These are phyloP conservation scores for Sycobia sp. DNA, from an alignment of 1,140 invertebrate species.

Conservation along the genomic window DNA sequence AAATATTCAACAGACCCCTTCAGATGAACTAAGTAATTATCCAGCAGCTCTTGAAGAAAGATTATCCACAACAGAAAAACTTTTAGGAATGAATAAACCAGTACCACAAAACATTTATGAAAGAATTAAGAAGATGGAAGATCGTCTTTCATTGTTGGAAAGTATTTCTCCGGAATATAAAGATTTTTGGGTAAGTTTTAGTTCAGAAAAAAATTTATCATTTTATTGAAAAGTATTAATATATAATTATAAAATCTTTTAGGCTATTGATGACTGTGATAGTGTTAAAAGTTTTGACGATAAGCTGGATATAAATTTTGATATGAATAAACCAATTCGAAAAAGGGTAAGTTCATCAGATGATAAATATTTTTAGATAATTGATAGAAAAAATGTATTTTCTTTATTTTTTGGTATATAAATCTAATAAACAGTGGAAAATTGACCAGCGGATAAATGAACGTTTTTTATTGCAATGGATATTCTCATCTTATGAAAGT, in stretches of 20 bases:
- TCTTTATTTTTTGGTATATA: neutral
- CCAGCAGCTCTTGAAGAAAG: slow-evolving; percentile 64
- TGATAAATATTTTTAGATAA: too few relatives aligned
- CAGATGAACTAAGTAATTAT: slow-evolving; percentile 44
- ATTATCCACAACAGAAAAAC: slow-evolving; percentile 63
- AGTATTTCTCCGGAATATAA: slow-evolving; percentile 74
- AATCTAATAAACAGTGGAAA: too few relatives aligned
- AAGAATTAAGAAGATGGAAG: slow-evolving; percentile 70
- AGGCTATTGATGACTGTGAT: slow-evolving; percentile 30
- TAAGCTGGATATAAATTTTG: neutral
- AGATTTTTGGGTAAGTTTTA: slow-evolving; percentile 65
- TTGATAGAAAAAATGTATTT: neutral
- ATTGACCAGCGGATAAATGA: too few relatives aligned
- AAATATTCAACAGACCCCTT: slow-evolving; percentile 48
- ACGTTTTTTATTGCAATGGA: too few relatives aligned
- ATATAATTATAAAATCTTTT: slow-evolving; percentile 27
- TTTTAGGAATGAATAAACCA: slow-evolving; percentile 62
- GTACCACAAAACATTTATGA: slow-evolving; percentile 66
- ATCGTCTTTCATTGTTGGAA: slow-evolving; percentile 70
- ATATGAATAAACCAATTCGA: slow-evolving; percentile 5
- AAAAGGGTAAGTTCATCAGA: slow-evolving; percentile 42
- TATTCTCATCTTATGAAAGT: neutral
- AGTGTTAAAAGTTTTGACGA: slow-evolving; percentile 17
- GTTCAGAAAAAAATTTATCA: slow-evolving; percentile 1
- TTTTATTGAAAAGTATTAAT: neutral